Evolutionary conservation across 2,888 invertebrate species (phyloP), one percentile per base, ranked within the genome.

Genomic region (Zootermopsis nevadensis): DNA sequence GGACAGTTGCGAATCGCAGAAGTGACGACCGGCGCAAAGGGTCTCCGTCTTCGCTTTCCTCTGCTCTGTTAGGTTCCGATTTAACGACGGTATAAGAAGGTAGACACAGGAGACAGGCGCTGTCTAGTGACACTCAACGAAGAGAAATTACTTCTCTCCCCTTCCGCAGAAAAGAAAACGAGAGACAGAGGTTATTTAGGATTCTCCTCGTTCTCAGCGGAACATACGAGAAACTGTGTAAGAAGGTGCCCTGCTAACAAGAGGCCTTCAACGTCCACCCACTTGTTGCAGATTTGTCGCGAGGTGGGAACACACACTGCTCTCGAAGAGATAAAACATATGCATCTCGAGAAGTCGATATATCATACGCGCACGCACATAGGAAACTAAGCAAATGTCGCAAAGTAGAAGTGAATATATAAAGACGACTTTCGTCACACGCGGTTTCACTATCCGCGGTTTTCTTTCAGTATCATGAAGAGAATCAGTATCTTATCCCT

Each of bases 131-230:
- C 38, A 33, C 33, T 69, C 31, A 33, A 74, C 19, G 38, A 69
- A 69, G 69, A 69, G 69, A 74, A 74, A 74, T 74, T 74, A 38
- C 74, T 33, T 74, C 38, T 38, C 27, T 38, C n/a, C 15, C 19
- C 69, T 69, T 22, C 22, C 33, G 1, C 33, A 22, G 69, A 33
- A 69, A 69, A 31, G 22, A 69, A 69, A 74, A 74, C 33, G 74
- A 38, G 74, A 38, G 42, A n/a, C 27, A 8, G 60, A 27, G 60
- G 60, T 27, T 74, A 74, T 74, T 74, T n/a, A 38, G 74, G 22
- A 74, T 38, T 38, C 38, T 27, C 31, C 38, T 33, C n/a, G 24
- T 22, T 38, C 31, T 38, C n/a, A 38, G 22, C n/a, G 38, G 12
- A 69, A 19, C 33, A 74, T 19, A 74, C 31, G 38, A 2, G 33